Percentiles rank a stretch among this genome's conserved stretches.
These are phyloP conservation scores for Apodemus speciosus DNA, from an alignment of 2,113 vertebrate species.

Conservation along the genomic window DNA sequence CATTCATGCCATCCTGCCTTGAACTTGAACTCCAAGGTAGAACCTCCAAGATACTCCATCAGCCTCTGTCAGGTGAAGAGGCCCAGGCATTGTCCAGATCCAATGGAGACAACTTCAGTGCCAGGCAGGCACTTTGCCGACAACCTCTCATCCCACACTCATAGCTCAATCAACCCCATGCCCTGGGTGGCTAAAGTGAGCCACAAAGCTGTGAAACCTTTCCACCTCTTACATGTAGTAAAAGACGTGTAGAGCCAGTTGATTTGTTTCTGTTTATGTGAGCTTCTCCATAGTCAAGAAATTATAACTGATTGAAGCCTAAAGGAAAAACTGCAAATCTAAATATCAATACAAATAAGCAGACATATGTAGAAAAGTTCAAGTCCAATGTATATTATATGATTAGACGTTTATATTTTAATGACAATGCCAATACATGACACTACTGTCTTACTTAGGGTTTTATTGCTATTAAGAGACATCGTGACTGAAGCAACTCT, in stretches of 20 bases:
- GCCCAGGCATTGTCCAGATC: accelerated
- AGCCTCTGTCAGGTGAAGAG: not conserved
- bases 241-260: not conserved
- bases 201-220: not conserved
- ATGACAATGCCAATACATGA: not conserved
- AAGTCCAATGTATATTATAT: not conserved
- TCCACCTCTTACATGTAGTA: too few species aligned
- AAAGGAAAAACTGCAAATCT: not conserved
- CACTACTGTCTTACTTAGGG: not conserved
- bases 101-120: accelerated
- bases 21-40: not conserved
- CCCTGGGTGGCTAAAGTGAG: not conserved
- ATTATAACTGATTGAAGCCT: not conserved
- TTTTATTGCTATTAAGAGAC: not conserved
- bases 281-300: not conserved
- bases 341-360: not conserved
- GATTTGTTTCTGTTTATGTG: not conserved
- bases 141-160: too few species aligned
- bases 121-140: not conserved
- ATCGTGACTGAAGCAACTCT: not conserved
- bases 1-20: not conserved
- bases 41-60: accelerated
- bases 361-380: not conserved
- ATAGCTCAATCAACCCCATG: accelerated
- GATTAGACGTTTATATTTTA: not conserved